These are phyloP conservation scores for Notamacropus eugenii DNA, from an alignment of 2,797 vertebrate species.

Conservation along the genomic window DNA sequence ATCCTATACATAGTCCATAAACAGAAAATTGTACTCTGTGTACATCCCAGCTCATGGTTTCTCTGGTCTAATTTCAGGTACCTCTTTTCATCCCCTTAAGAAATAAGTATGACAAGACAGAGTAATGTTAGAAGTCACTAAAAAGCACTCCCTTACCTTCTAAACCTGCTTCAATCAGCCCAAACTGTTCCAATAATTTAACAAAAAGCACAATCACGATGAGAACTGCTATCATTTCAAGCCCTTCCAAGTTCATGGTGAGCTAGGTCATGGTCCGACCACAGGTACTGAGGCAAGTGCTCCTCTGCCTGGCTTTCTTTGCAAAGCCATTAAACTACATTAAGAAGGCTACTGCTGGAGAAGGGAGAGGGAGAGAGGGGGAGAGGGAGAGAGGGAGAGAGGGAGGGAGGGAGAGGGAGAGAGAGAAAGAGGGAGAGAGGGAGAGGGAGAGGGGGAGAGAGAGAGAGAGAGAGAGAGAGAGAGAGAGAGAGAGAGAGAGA, in stretches of 20 bases:
- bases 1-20: slow-evolving; percentile 24
- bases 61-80: slow-evolving; percentile 45
- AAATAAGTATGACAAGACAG: slow-evolving; percentile 64
- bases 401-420: slow-evolving; percentile 35
- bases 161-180: slow-evolving; percentile 93
- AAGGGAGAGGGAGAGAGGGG: slow-evolving; percentile 81
- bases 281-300: slow-evolving; percentile 83
- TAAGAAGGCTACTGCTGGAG: slow-evolving; percentile 85
- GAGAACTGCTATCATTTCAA: slow-evolving; percentile 98
- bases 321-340: slow-evolving; percentile 90
- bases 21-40: slow-evolving; percentile 5
- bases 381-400: slow-evolving; percentile 47
- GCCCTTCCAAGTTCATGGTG: slow-evolving; percentile 97
- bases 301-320: slow-evolving; percentile 83
- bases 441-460: background rate
- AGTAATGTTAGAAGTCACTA: slow-evolving; percentile 75
- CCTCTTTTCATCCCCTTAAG: slow-evolving; percentile 49
- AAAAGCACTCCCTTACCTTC: slow-evolving; percentile 92
- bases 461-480: slow-evolving; percentile 76
- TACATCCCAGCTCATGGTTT: background rate
- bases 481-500: slow-evolving; percentile 63
- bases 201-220: slow-evolving; percentile 96
- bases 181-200: slow-evolving; percentile 97
- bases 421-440: slow-evolving; percentile 41
- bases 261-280: slow-evolving; percentile 91